Conservation (phyloP, 2,797 vertebrate genomes). For the Pangasius mekongensis region DNA sequence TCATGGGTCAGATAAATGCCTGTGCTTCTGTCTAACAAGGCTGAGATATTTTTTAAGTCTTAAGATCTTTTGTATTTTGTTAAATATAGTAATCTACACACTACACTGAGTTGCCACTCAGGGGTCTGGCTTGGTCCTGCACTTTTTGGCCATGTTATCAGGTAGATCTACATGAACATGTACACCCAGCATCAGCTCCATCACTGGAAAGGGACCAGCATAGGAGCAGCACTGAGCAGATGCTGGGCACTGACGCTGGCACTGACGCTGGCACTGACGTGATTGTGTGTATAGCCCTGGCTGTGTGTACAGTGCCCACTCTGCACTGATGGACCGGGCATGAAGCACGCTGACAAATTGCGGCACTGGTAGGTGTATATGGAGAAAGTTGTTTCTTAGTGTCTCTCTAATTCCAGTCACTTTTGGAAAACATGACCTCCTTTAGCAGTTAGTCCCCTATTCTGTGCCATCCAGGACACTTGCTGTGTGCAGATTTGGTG, state of each 20-base stretch:
- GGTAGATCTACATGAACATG: not conserved
- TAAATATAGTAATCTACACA: no score
- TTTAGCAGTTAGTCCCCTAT: not conserved
- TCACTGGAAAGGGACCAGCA: not conserved
- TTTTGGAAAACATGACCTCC: not conserved
- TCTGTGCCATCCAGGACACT: not conserved
- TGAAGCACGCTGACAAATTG: not conserved
- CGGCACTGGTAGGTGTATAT: not conserved
- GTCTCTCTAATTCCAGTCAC: not conserved
- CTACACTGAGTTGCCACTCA: no score
- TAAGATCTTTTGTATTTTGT: not conserved
- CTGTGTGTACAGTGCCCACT: no score
- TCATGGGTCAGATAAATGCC: not conserved
- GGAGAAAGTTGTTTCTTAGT: not conserved
- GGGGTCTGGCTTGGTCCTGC: not conserved
- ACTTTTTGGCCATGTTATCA: not conserved
- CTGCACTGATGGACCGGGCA: not conserved
- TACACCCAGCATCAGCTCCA: not conserved
- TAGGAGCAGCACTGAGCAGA: not conserved
- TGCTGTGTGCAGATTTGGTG: not conserved
- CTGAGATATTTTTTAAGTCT: no score
- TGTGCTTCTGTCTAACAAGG: no score
- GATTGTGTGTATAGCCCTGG: no score
- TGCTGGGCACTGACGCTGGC: no score
- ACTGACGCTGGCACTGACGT: no score